These are phyloP conservation scores for Paramisgurnus dabryanus DNA, from an alignment of 2,113 vertebrate genomes.

Conservation along the genomic window DNA sequence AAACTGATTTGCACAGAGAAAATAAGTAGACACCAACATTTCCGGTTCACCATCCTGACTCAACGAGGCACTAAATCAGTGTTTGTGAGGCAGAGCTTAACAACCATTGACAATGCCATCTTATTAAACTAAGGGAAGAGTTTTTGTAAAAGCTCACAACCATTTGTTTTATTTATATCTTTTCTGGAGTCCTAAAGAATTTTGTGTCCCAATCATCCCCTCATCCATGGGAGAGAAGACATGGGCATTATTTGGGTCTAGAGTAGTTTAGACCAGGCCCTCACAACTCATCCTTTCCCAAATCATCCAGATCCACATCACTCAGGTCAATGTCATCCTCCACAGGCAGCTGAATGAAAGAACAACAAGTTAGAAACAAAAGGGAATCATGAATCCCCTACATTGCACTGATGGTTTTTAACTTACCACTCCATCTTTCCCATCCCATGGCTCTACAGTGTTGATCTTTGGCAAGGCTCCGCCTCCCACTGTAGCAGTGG, in stretches of 20 bases:
- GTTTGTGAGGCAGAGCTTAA: slow-evolving; percentile 4
- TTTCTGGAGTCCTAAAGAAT: slow-evolving; percentile 46
- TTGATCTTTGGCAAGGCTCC: slow-evolving; percentile 84
- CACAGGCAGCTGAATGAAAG: slow-evolving; percentile 80
- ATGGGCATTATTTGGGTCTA: slow-evolving; percentile 25
- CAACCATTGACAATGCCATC: slow-evolving; percentile 3
- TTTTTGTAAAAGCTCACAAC: slow-evolving; percentile 39
- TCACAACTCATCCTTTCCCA: slow-evolving; percentile 59
- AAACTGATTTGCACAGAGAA: slow-evolving; percentile 25
- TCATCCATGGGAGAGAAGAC: slow-evolving; percentile 62
- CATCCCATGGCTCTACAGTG: slow-evolving; percentile 87
- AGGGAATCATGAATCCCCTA: too few relatives aligned
- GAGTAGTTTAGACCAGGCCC: slow-evolving; percentile 13
- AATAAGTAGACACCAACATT: not conserved
- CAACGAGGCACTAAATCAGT: slow-evolving; percentile 6
- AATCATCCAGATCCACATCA: slow-evolving; percentile 89
- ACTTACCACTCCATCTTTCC: slow-evolving; percentile 93
- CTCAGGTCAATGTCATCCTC: slow-evolving; percentile 97
- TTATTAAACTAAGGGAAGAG: slow-evolving; percentile 27
- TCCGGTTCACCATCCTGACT: not conserved
- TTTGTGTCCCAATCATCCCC: slow-evolving; percentile 43
- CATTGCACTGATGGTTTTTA: not conserved
- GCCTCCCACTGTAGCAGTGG: slow-evolving; percentile 85
- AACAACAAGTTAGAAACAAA: not conserved
- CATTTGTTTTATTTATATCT: slow-evolving; percentile 13